phyloP scores from a whole-genome alignment of 2,888 invertebrate genomes.

The Notocelia uddmanniana region DNA sequence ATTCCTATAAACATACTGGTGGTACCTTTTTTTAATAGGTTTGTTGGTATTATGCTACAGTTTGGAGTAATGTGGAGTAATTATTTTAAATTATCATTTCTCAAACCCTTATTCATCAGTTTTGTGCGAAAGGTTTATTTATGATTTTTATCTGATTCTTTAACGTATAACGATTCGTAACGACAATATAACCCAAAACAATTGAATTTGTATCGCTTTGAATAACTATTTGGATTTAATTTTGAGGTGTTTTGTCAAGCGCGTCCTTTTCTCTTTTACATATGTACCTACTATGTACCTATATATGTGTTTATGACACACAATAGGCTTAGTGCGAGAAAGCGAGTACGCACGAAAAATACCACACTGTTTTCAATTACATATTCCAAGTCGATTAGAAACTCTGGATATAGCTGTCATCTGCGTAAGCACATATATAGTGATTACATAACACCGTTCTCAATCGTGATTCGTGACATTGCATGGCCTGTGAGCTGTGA shows the following conservation, averaged over 20 bases:
- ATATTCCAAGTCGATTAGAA: neutral
- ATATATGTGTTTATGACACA: too few relatives aligned
- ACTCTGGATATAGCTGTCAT: constrained; percentile 23
- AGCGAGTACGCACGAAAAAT: too few relatives aligned
- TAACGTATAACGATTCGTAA: neutral
- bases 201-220: neutral
- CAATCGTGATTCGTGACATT: constrained; percentile 42
- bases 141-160: neutral
- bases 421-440: constrained; percentile 20
- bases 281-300: too few relatives aligned
- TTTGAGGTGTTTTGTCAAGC: too few relatives aligned
- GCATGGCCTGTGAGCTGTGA: constrained; percentile 59
- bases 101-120: neutral
- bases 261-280: too few relatives aligned
- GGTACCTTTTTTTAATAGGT: neutral
- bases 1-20: neutral
- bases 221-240: neutral
- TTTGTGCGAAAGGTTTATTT: neutral
- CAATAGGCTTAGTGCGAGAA: too few relatives aligned
- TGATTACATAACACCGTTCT: constrained; percentile 35
- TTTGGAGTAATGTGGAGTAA: neutral
- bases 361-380: neutral
- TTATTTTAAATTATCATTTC: neutral
- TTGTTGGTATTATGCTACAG: neutral
- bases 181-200: constrained; percentile 1